A percentile compares a stretch with the other conserved stretches of the same genome.
These are phyloP conservation scores for Drosophila triauraria DNA, from an alignment of 1,140 invertebrate genomes.

Conservation along the genomic window DNA sequence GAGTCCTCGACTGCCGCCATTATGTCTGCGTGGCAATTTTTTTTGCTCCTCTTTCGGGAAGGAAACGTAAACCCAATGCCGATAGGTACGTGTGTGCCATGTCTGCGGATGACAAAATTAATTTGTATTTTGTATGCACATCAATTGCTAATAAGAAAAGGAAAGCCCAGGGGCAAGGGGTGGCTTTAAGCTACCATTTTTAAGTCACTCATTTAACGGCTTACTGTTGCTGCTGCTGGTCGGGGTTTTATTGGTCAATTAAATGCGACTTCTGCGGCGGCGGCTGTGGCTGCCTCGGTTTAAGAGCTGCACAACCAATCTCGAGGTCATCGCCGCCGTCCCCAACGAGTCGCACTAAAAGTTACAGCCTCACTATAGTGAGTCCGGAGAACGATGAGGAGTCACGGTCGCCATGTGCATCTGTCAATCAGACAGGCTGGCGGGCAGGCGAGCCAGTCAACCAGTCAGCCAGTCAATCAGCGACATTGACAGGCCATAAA, in stretches of 20 bases:
- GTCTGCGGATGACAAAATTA: conserved; percentile 61
- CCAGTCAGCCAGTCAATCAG: conserved; percentile 43
- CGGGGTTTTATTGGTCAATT: conserved; percentile 44
- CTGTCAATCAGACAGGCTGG: conserved; percentile 33
- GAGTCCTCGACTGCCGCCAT: conserved; percentile 21
- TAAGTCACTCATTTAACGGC: conserved; percentile 35
- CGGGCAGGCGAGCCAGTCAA: conserved; percentile 2
- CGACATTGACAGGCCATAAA: conserved; percentile 53
- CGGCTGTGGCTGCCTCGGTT: conserved; percentile 23
- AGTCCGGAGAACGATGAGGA: background rate
- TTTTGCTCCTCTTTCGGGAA: conserved; percentile 9
- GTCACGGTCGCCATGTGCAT: conserved; percentile 27
- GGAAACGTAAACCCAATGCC: conserved; percentile 10
- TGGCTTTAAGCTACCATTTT: background rate
- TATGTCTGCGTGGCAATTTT: conserved; percentile 50
- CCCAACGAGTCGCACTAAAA: conserved; percentile 43
- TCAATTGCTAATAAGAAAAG: conserved; percentile 49
- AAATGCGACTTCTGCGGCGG: conserved; percentile 35
- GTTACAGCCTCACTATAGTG: conserved; percentile 28
- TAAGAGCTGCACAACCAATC: conserved; percentile 45
- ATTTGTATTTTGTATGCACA: conserved; percentile 61
- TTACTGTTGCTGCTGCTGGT: background rate
- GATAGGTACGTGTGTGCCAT: conserved; percentile 8
- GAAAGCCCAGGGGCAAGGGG: background rate
- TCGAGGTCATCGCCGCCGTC: conserved; percentile 37